A percentile compares a stretch with the other conserved stretches of the same genome.
Conservation (phyloP, 2,888 invertebrate species). For the Brassicogethes aeneus region DNA sequence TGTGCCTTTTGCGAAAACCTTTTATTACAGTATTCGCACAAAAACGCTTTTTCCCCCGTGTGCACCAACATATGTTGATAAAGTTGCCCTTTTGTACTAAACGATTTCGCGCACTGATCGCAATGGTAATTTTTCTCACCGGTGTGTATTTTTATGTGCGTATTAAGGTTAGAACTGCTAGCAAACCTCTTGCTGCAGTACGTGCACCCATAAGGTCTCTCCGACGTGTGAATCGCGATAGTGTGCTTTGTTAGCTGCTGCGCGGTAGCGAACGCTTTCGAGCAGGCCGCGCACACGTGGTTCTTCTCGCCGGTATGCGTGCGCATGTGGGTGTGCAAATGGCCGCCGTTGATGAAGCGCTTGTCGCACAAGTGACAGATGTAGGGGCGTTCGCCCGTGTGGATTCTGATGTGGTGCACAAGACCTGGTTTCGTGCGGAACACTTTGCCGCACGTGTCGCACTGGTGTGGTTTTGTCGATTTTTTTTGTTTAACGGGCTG, state of each 20-base stretch:
- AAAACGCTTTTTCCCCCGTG: conserved; percentile 38
- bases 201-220: conserved; percentile 38
- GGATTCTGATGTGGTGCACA: conserved; percentile 40
- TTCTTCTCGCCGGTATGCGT: conserved; percentile 42
- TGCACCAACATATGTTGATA: conserved; percentile 40
- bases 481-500: conserved; percentile 24
- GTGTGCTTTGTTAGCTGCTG: conserved; percentile 41
- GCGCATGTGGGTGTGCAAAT: conserved; percentile 40
- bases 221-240: conserved; percentile 39
- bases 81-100: conserved; percentile 39
- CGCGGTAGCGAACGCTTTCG: conserved; percentile 39
- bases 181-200: conserved; percentile 39
- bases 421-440: conserved; percentile 38
- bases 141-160: conserved; percentile 39
- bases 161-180: conserved; percentile 39
- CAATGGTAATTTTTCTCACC: conserved; percentile 41
- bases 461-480: conserved; percentile 34
- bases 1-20: conserved; percentile 41
- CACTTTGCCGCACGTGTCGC: conserved; percentile 39
- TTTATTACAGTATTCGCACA: conserved; percentile 40
- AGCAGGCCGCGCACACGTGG: conserved; percentile 38
- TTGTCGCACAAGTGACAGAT: conserved; percentile 40
- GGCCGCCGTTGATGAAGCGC: conserved; percentile 39
- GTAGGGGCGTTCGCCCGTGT: conserved; percentile 40
- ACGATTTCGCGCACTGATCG: conserved; percentile 39